A percentile compares a stretch with the other conserved stretches of the same genome.
Evolutionary conservation across 2,797 vertebrate genomes (phyloP).

Genomic region (Coranthus polyacanthus): DNA sequence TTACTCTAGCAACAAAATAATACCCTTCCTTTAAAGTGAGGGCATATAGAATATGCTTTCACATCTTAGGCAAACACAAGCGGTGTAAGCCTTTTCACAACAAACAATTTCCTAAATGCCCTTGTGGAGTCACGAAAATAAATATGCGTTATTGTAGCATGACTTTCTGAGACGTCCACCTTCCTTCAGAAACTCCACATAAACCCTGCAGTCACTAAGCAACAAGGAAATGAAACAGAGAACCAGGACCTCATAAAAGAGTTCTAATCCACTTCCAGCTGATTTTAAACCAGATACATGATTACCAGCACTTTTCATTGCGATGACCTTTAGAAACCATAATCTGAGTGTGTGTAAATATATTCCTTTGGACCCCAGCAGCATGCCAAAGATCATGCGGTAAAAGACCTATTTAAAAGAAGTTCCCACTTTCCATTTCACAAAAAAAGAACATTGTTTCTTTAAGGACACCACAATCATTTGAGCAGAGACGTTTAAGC

Average conservation of each 20-base stretch:
- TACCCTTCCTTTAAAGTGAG: slow-evolving; percentile 29
- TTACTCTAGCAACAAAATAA: slow-evolving; percentile 8
- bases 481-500: neutral
- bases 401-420: slow-evolving; percentile 14
- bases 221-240: slow-evolving; percentile 44
- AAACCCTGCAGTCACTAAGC: slow-evolving; percentile 44
- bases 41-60: slow-evolving; percentile 8
- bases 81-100: neutral
- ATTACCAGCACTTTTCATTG: slow-evolving; percentile 52
- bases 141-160: slow-evolving; percentile 2
- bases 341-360: slow-evolving; percentile 52
- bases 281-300: slow-evolving; percentile 51
- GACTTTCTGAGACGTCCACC: slow-evolving; percentile 8
- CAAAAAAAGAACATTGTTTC: slow-evolving; percentile 7
- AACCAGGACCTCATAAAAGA: slow-evolving; percentile 37
- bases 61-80: slow-evolving; percentile 12
- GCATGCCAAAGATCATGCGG: slow-evolving; percentile 23
- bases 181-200: slow-evolving; percentile 19
- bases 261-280: slow-evolving; percentile 47
- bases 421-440: neutral
- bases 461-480: neutral
- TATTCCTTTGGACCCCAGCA: slow-evolving; percentile 29
- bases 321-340: slow-evolving; percentile 58
- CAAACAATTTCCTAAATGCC: slow-evolving; percentile 12
- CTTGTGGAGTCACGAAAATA: slow-evolving; percentile 22